Conservation (phyloP, 2,113 vertebrate species). For the Seriola quinqueradiata region DNA sequence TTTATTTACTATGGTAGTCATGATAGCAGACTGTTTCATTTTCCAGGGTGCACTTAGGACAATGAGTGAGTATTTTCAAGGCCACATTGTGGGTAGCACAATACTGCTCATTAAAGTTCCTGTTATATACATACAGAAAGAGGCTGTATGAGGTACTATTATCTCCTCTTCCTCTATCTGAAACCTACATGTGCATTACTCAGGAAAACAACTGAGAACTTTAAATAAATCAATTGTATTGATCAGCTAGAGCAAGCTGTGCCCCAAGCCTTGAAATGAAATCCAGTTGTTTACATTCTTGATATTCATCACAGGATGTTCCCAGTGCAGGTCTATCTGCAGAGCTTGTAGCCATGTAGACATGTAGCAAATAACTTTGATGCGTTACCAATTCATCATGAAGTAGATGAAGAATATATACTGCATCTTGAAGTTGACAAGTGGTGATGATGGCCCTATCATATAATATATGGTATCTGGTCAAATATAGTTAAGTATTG, state of each 20-base stretch:
- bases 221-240: constrained; percentile 47
- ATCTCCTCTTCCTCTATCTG: neutral
- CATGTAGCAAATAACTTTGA: neutral
- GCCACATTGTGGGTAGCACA: constrained; percentile 24
- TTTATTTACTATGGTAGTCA: constrained; percentile 37
- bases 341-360: neutral
- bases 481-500: neutral
- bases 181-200: constrained; percentile 1
- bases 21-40: constrained; percentile 33
- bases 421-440: neutral
- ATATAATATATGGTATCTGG: neutral
- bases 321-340: neutral
- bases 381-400: neutral
- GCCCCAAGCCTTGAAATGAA: constrained; percentile 41
- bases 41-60: constrained; percentile 27
- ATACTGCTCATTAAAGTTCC: constrained; percentile 9
- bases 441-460: neutral
- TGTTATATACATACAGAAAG: constrained; percentile 20
- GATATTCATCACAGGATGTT: constrained; percentile 14
- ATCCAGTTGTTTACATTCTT: constrained; percentile 43
- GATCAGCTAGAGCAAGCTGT: constrained; percentile 41
- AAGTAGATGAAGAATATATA: neutral
- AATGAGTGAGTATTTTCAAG: constrained; percentile 32
- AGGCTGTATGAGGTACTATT: neutral
- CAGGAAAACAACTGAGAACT: constrained; percentile 41